These are phyloP conservation scores for Sycophila sp. DNA, from an alignment of 1,140 invertebrate species.

Conservation along the genomic window DNA sequence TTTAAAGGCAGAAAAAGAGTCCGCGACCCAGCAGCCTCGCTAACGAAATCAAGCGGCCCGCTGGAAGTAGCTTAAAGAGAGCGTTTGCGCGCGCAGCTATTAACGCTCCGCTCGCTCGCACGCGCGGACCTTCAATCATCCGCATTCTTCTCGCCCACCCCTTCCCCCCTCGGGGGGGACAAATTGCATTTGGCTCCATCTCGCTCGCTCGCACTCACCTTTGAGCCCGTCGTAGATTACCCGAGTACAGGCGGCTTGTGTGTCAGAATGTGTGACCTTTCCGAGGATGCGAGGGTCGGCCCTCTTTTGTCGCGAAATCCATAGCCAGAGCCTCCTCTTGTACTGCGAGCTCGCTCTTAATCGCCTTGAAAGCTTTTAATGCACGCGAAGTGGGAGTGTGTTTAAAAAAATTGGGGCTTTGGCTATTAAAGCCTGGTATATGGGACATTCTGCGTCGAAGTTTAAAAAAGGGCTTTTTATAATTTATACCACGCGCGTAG, in stretches of 20 bases:
- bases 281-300: not conserved
- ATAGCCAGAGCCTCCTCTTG: not conserved
- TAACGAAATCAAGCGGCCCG: slow-evolving; percentile 33
- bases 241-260: not conserved
- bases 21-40: not conserved
- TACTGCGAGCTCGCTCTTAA: slow-evolving; percentile 8
- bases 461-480: not conserved
- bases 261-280: slow-evolving; percentile 10
- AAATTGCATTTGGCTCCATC: slow-evolving; percentile 37
- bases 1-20: slow-evolving; percentile 20
- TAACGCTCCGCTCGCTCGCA: not conserved
- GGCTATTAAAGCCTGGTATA: too few relatives aligned
- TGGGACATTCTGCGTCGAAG: not conserved
- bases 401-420: too few relatives aligned
- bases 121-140: slow-evolving; percentile 13
- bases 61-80: slow-evolving; percentile 28
- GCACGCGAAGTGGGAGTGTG: not conserved
- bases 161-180: too few relatives aligned
- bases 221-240: slow-evolving; percentile 17
- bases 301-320: slow-evolving; percentile 6
- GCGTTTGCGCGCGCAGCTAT: not conserved
- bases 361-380: slow-evolving; percentile 35
- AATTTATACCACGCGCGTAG: too few relatives aligned
- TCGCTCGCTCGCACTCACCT: slow-evolving; percentile 5
- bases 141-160: slow-evolving; percentile 16